phyloP scores from a whole-genome alignment of 2,797 vertebrate species.

The Hydrolagus colliei region DNA sequence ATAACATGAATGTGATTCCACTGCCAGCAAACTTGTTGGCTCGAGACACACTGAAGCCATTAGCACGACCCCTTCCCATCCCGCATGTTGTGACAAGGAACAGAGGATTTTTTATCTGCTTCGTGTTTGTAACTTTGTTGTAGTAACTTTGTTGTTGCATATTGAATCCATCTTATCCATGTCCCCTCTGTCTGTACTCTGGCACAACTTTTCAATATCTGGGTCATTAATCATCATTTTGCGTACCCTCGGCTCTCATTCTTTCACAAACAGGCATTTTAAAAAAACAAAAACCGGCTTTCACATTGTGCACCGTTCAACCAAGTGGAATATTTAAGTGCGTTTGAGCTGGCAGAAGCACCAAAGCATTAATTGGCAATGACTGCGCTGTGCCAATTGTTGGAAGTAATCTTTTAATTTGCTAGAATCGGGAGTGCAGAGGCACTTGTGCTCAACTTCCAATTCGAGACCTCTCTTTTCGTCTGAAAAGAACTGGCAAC shows the following conservation, averaged over 20 bases:
- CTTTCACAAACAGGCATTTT: neutral
- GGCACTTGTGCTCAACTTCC: neutral
- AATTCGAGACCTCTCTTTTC: no score
- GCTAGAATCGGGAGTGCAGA: neutral
- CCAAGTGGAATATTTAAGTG: neutral
- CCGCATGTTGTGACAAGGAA: constrained; percentile 23
- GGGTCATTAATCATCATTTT: constrained; percentile 32
- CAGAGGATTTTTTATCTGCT: constrained; percentile 22
- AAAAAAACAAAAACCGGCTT: neutral
- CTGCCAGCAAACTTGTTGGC: neutral
- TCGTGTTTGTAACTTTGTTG: neutral
- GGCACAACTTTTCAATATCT: constrained; percentile 31
- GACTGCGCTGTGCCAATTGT: no score
- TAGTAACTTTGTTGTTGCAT: no score
- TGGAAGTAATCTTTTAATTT: neutral
- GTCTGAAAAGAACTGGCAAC: neutral
- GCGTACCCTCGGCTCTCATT: constrained; percentile 3
- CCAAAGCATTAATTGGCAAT: neutral
- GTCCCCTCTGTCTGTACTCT: constrained; percentile 32
- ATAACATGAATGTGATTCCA: neutral
- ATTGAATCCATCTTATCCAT: constrained; percentile 35
- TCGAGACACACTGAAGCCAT: constrained; percentile 29
- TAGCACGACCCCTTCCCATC: neutral
- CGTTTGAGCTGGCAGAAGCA: neutral
- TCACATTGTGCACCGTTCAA: neutral